phyloP scores from a whole-genome alignment of 2,888 invertebrate species.

The Drosophila fungiperda region DNA sequence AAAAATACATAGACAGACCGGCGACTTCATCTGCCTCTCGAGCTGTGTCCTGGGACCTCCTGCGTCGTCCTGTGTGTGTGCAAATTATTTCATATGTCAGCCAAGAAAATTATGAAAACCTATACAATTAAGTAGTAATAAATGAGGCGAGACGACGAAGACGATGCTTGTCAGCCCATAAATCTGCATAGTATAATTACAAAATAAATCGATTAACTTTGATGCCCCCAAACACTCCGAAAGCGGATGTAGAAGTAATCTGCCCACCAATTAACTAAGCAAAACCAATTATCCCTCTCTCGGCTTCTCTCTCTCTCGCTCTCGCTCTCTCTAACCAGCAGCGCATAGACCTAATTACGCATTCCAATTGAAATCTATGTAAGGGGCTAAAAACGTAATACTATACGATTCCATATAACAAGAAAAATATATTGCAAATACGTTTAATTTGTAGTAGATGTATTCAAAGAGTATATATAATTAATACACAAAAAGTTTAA shows the following conservation, averaged over 20 bases:
- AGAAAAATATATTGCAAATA: too few species aligned
- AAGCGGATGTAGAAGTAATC: constrained; percentile 51
- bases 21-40: constrained; percentile 26
- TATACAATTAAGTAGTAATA: constrained; percentile 61
- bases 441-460: too few species aligned
- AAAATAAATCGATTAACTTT: constrained; percentile 72
- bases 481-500: not conserved
- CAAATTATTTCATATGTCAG: constrained; percentile 76
- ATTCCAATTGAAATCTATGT: not conserved
- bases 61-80: constrained; percentile 26
- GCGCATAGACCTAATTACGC: not conserved
- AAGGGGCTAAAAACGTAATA: not conserved
- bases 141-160: constrained; percentile 33
- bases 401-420: not conserved
- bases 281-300: constrained; percentile 56
- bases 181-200: constrained; percentile 60
- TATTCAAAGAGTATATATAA: not conserved
- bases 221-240: constrained; percentile 21
- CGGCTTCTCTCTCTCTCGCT: not conserved
- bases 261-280: constrained; percentile 62
- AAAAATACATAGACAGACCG: constrained; percentile 47
- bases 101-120: constrained; percentile 68
- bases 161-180: constrained; percentile 38
- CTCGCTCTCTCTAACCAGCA: not conserved
- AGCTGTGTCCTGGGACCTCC: constrained; percentile 21